Percentiles rank a stretch among this genome's conserved stretches.
These are phyloP conservation scores for Pocillopora meandrina DNA, from an alignment of 92 coral and sea anemone species.

Conservation along the genomic window DNA sequence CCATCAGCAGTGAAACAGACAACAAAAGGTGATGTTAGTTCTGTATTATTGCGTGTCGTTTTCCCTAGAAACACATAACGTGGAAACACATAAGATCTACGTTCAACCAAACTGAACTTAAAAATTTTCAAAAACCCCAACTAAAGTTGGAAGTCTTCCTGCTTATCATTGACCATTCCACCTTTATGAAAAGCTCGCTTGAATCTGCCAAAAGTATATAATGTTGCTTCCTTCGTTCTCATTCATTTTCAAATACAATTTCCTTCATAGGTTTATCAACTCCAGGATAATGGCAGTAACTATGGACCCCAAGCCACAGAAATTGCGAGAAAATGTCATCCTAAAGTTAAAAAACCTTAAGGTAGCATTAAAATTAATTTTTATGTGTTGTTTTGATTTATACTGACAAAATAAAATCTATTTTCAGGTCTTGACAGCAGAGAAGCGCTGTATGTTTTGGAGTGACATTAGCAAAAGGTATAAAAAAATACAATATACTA, in stretches of 20 bases:
- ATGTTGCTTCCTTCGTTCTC: background rate
- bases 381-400: too few relatives aligned
- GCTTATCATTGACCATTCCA: background rate
- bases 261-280: background rate
- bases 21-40: background rate
- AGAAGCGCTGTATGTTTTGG: background rate
- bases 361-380: background rate
- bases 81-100: background rate
- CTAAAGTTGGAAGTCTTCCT: too few relatives aligned
- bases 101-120: background rate
- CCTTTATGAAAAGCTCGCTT: background rate
- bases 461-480: background rate
- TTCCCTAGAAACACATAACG: background rate
- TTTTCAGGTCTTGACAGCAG: background rate
- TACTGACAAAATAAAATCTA: background rate
- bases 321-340: background rate
- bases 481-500: background rate
- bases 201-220: background rate
- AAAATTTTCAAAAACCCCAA: too few relatives aligned
- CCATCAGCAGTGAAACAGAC: background rate
- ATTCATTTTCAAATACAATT: background rate
- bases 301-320: background rate
- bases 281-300: background rate
- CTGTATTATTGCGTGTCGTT: background rate
- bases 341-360: background rate